phyloP scores from a whole-genome alignment of 2,888 invertebrate species.

The Dicyrtomina minuta region DNA sequence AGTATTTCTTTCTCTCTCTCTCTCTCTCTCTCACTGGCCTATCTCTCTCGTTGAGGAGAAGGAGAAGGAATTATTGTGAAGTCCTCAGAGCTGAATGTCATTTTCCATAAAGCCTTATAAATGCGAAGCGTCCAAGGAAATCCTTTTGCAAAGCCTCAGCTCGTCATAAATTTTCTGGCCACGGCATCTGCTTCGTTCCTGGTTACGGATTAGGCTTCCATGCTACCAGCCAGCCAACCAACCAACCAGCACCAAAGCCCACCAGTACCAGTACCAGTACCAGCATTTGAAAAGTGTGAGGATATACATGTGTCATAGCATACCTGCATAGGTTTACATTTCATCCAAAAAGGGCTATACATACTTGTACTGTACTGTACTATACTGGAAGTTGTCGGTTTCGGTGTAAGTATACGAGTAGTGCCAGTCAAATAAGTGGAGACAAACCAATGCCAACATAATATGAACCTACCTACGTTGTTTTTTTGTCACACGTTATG shows the following conservation, averaged over 20 bases:
- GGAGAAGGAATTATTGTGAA: constrained; percentile 38
- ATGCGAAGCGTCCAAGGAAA: constrained; percentile 44
- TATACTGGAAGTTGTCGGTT: too few species aligned
- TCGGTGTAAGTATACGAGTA: too few species aligned
- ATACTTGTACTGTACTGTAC: too few species aligned
- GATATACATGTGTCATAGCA: background rate
- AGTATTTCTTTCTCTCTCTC: constrained; percentile 13
- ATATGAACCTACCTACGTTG: constrained; percentile 15
- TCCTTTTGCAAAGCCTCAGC: constrained; percentile 45
- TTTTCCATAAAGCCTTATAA: constrained; percentile 48
- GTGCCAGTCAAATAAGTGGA: too few species aligned
- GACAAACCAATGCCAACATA: too few species aligned
- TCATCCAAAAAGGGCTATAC: too few species aligned
- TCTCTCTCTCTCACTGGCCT: background rate
- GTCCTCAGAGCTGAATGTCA: constrained; percentile 41
- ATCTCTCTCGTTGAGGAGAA: constrained; percentile 17
- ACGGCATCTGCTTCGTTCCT: constrained; percentile 46
- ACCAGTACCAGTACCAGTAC: too few species aligned
- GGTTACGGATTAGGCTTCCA: constrained; percentile 38
- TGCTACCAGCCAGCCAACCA: constrained; percentile 1
- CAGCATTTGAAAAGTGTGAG: background rate
- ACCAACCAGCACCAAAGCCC: constrained; percentile 9
- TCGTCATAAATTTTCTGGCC: constrained; percentile 44
- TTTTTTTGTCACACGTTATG: constrained; percentile 28
- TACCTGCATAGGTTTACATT: too few species aligned